Evolutionary conservation across 2,113 vertebrate genomes (phyloP).

Genomic region (Podarcis cretensis): DNA sequence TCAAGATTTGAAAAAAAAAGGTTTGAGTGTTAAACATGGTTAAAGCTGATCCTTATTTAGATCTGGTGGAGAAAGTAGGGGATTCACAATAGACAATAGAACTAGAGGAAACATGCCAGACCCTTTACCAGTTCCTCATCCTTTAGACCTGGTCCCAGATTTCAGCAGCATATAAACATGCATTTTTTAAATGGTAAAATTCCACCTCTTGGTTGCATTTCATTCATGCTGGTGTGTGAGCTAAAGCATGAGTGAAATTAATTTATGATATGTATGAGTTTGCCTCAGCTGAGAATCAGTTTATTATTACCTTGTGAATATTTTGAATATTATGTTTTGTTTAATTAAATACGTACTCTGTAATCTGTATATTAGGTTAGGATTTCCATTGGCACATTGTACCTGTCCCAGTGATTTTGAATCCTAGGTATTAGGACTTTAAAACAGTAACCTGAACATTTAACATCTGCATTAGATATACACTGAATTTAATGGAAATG

Average conservation of each 20-base stretch:
- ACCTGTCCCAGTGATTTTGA: background rate
- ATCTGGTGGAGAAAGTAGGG: background rate
- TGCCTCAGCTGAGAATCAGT: background rate
- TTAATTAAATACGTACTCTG: background rate
- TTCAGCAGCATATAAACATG: background rate
- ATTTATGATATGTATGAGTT: background rate
- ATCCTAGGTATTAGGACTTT: slow-evolving; percentile 26
- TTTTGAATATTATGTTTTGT: background rate
- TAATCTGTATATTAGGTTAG: background rate
- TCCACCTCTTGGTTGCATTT: background rate
- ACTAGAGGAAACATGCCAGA: background rate
- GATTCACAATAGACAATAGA: background rate
- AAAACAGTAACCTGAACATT: slow-evolving; percentile 9
- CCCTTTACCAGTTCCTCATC: background rate
- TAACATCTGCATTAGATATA: slow-evolving; percentile 39
- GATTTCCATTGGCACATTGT: background rate
- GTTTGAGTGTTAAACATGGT: background rate
- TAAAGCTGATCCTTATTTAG: background rate
- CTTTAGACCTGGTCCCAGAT: background rate
- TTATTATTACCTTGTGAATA: background rate
- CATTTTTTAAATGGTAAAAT: background rate
- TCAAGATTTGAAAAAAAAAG: too few relatives aligned
- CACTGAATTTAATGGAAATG: slow-evolving; percentile 52
- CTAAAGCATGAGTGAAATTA: background rate
- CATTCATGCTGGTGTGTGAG: background rate